Conservation (phyloP, 2,113 vertebrate species). For the Grammomys surdaster region DNA sequence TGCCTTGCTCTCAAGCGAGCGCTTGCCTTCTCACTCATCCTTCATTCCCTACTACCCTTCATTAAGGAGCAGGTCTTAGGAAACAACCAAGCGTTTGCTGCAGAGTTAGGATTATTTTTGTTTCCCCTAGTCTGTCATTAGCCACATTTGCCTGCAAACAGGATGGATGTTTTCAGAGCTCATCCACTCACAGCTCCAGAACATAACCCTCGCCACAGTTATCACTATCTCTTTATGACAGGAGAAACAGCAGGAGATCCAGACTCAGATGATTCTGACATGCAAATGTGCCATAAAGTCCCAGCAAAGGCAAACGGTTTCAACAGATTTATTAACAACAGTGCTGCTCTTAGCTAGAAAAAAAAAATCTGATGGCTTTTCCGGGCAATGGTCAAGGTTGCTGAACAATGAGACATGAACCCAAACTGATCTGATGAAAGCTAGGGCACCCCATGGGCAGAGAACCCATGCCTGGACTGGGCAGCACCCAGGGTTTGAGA, state of each 20-base stretch:
- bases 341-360: slow-evolving; percentile 13
- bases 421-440: background rate
- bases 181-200: slow-evolving; percentile 59
- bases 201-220: slow-evolving; percentile 53
- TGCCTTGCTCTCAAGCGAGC: background rate
- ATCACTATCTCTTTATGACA: slow-evolving; percentile 68
- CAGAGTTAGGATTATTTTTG: slow-evolving; percentile 67
- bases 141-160: slow-evolving; percentile 74
- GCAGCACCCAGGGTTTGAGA: background rate
- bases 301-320: slow-evolving; percentile 29
- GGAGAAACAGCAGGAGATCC: slow-evolving; percentile 70
- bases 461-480: too few species aligned
- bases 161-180: slow-evolving; percentile 74
- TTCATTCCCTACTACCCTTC: slow-evolving; percentile 45
- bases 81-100: slow-evolving; percentile 52
- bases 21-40: background rate
- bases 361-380: background rate
- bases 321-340: slow-evolving; percentile 58
- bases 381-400: background rate
- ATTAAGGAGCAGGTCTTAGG: slow-evolving; percentile 55
- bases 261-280: slow-evolving; percentile 71
- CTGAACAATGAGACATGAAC: background rate
- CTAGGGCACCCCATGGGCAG: background rate
- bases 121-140: slow-evolving; percentile 78
- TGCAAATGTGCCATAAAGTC: slow-evolving; percentile 69